Percentiles rank a stretch among this genome's conserved stretches.
Evolutionary conservation across 2,113 vertebrate genomes (phyloP).

Genomic region (Saguinus imperator): DNA sequence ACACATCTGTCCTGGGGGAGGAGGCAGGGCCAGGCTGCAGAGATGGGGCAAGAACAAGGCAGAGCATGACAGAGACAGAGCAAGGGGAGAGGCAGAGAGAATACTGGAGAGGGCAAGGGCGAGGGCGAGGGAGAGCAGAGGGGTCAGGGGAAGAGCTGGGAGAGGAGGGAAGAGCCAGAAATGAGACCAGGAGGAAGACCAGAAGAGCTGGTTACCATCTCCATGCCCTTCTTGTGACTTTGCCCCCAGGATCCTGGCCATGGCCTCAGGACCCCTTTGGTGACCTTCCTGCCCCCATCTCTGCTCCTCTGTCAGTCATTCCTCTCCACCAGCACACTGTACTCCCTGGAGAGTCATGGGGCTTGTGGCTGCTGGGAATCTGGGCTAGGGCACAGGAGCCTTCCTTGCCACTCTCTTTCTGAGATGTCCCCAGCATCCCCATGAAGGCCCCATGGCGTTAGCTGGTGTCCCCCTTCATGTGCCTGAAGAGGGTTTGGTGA

Average conservation of each 20-base stretch:
- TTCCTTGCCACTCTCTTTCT: background rate
- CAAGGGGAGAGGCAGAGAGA: background rate
- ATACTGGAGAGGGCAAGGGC: background rate
- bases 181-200: rapidly evolving
- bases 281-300: background rate
- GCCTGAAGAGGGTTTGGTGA: background rate
- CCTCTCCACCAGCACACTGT: background rate
- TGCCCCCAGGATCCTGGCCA: background rate
- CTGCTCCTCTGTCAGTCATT: background rate
- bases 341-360: background rate
- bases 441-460: background rate
- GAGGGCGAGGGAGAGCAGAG: too few species aligned
- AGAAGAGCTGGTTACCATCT: rapidly evolving
- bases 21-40: background rate
- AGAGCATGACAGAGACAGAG: too few species aligned
- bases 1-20: background rate
- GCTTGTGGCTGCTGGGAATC: background rate
- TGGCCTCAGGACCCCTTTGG: background rate
- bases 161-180: background rate
- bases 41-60: background rate
- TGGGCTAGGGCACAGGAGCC: background rate
- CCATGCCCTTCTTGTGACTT: background rate
- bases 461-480: background rate
- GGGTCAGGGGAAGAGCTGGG: background rate
- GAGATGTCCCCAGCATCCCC: background rate